Conservation (phyloP, 2,888 invertebrate genomes). For the Synergus itoensis region DNA sequence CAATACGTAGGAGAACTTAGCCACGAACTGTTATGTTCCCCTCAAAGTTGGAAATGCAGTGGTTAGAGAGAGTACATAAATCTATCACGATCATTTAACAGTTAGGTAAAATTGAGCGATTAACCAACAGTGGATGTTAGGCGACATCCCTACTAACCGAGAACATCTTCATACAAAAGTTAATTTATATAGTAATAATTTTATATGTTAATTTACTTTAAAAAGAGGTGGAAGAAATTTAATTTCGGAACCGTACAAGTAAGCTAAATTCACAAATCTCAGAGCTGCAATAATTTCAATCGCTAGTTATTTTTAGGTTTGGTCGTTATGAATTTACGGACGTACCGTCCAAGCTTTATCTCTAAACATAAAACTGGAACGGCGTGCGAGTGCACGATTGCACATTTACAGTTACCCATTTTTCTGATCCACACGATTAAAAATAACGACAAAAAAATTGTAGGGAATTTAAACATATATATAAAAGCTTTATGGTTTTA, state of each 20-base stretch:
- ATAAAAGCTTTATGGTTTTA: background rate
- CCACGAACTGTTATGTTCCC: background rate
- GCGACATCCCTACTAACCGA: background rate
- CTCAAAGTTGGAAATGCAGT: slow-evolving; percentile 7
- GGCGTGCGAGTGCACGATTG: slow-evolving; percentile 7
- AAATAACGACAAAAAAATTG: background rate
- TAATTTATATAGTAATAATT: background rate
- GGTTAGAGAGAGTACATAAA: background rate
- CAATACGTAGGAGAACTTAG: background rate
- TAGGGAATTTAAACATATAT: background rate
- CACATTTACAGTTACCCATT: background rate
- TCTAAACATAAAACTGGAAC: slow-evolving; percentile 3
- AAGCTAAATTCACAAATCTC: background rate
- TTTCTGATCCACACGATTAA: background rate
- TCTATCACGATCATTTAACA: slow-evolving; percentile 9
- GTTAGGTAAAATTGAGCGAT: background rate
- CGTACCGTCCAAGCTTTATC: background rate
- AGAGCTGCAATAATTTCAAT: background rate
- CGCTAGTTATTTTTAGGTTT: slow-evolving; percentile 1
- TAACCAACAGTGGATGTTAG: background rate
- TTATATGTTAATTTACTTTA: background rate
- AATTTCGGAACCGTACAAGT: background rate
- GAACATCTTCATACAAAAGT: background rate
- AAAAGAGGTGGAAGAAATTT: background rate
- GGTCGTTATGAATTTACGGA: background rate